Evolutionary conservation across 1,140 invertebrate species (phyloP), one percentile per base, ranked within the genome.

Genomic region (Palaemon carinicauda): DNA sequence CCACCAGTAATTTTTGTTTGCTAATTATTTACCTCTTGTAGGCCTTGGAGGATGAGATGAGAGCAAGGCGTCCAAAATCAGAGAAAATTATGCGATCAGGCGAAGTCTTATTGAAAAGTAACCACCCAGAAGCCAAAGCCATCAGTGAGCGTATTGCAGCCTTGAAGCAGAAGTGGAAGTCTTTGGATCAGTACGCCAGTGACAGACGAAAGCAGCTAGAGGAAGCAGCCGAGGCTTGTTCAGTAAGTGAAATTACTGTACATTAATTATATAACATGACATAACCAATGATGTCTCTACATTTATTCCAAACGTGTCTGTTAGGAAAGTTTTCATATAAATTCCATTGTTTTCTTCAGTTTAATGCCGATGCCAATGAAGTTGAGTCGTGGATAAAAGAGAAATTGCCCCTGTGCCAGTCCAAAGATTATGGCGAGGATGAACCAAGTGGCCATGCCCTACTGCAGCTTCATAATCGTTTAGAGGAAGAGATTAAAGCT

Each of bases 351-450:
- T 14, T 24, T 74, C n/a, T 91, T 19, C 93, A 97, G 93, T 98
- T 98, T 92, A 98, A 98, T 91, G 95, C 97, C 2, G 98, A 99
- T 92, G 98, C 97, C 0, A 99, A 99, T 91, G 98, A 99, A 91
- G 96, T 97, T 0, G 98, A 99, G 90, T 98, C 97, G 0, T 99
- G 98, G 97, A 95, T 99, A 92, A 96, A 96, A 89, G 97, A 99
- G 91, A 97, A 97, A 91, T 95, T 96, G 91, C 94, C 97, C 0
- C 92, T 99, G 29, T 96, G 97, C 1, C 94, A 94, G n/a, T 97
- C 96, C 0, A 94, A 94, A 41, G 97, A 99, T 92, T 96, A 95
- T 90, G 97, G 97, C 4, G 94, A 94, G 52, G 97, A 98, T 92
- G 97, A 98, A 90, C 95, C 96, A 0, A 96, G 95, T 89, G 97